A percentile compares a stretch with the other conserved stretches of the same genome.
Evolutionary conservation across 37 sponge, comb jelly and placozoan genomes (phyloP).

Genomic region (Aplysina aerophoba): DNA sequence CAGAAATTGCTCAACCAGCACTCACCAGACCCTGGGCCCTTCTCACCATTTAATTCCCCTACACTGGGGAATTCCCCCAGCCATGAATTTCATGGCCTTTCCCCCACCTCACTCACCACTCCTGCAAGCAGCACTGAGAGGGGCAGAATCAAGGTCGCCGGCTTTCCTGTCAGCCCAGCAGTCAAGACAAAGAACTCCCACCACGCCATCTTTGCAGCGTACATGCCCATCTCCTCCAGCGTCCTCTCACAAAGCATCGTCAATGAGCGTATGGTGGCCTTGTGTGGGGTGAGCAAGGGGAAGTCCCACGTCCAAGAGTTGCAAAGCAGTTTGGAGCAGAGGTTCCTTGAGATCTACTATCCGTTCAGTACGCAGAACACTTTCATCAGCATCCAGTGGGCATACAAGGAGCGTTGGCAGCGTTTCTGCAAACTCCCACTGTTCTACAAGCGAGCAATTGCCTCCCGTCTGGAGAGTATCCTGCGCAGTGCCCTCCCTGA

Average conservation of each 20-base stretch:
- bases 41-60: conserved; percentile 33
- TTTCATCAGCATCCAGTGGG: not conserved
- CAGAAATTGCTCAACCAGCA: conserved; percentile 7
- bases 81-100: not conserved
- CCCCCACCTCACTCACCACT: not conserved
- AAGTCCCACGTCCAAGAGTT: conserved; percentile 42
- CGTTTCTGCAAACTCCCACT: conserved; percentile 58
- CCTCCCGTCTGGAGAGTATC: conserved; percentile 44
- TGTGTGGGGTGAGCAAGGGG: conserved; percentile 75
- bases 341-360: conserved; percentile 36
- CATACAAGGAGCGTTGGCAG: conserved; percentile 23
- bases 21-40: conserved; percentile 41
- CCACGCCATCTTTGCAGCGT: conserved; percentile 73
- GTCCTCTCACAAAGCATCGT: conserved; percentile 40
- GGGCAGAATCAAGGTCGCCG: conserved; percentile 13
- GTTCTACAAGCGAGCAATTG: conserved; percentile 69
- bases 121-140: not conserved
- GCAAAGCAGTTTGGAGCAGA: conserved; percentile 52
- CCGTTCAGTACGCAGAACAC: not conserved
- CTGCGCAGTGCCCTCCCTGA: conserved; percentile 49
- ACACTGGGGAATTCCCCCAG: conserved; percentile 22
- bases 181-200: conserved; percentile 44
- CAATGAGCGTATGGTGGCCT: conserved; percentile 74
- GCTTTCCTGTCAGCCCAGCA: not conserved
- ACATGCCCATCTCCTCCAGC: conserved; percentile 60